phyloP scores from a whole-genome alignment of 2,888 invertebrate species.

The Conistra vaccinii region DNA sequence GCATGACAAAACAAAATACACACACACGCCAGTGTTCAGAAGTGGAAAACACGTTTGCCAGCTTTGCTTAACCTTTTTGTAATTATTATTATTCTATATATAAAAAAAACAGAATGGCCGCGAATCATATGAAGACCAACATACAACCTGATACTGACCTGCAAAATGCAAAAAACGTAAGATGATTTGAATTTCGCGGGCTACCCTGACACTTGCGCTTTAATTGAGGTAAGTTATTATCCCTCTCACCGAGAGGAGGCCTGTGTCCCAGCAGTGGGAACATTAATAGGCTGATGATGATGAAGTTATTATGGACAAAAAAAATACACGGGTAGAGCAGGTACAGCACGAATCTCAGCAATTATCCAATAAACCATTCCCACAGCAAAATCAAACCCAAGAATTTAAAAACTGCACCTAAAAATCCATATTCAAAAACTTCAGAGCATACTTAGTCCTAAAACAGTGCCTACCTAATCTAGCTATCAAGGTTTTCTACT shows the following conservation, averaged over 20 bases:
- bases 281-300: too few relatives aligned
- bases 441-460: slow-evolving; percentile 21
- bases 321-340: neutral
- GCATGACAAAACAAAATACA: neutral
- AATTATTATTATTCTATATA: too few relatives aligned
- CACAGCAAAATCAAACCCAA: neutral
- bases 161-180: too few relatives aligned
- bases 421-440: slow-evolving; percentile 1
- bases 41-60: neutral
- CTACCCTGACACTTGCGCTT: too few relatives aligned
- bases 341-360: neutral
- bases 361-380: neutral
- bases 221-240: too few relatives aligned
- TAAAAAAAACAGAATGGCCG: too few relatives aligned
- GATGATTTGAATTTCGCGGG: too few relatives aligned
- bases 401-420: neutral
- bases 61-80: neutral
- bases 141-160: too few relatives aligned
- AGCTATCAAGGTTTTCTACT: slow-evolving; percentile 69
- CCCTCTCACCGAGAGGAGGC: too few relatives aligned
- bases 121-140: too few relatives aligned
- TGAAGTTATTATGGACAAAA: too few relatives aligned
- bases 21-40: neutral
- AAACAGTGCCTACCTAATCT: slow-evolving; percentile 27
- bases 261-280: too few relatives aligned